Evolutionary conservation across 2,113 vertebrate species (phyloP).

Genomic region (Crotophaga sulcirostris): DNA sequence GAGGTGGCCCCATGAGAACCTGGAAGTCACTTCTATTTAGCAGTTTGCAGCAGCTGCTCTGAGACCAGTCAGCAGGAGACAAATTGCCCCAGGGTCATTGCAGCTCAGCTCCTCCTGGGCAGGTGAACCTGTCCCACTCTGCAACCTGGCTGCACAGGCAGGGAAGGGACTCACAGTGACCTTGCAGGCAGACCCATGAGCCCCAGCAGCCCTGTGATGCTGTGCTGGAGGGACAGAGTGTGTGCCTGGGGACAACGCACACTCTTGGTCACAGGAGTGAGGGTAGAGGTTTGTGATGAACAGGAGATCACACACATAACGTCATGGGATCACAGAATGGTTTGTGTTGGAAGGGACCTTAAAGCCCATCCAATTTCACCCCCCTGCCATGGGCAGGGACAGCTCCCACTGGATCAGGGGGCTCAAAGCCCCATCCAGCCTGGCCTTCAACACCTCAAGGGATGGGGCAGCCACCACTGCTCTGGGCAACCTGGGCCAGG

Average conservation of each 20-base stretch:
- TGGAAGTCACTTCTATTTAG: conserved; percentile 55
- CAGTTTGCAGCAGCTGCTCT: fast-evolving
- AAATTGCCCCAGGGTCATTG: not conserved
- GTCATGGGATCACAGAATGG: too few species aligned
- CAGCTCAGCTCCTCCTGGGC: not conserved
- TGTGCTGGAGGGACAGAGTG: not conserved
- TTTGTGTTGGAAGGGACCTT: too few species aligned
- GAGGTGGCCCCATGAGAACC: not conserved
- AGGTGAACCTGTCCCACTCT: not conserved
- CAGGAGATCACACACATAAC: not conserved
- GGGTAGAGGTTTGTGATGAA: not conserved
- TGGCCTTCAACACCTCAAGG: too few species aligned
- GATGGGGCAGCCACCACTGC: too few species aligned
- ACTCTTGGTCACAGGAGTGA: not conserved
- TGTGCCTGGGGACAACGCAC: not conserved
- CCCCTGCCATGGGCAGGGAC: too few species aligned
- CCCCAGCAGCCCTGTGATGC: not conserved
- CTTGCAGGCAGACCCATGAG: not conserved
- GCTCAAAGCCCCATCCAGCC: too few species aligned
- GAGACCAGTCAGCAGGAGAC: not conserved
- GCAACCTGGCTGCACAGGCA: not conserved
- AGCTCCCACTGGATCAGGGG: too few species aligned
- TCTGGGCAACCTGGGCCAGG: too few species aligned
- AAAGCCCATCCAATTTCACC: too few species aligned
- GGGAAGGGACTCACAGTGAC: fast-evolving